A percentile compares a stretch with the other conserved stretches of the same genome.
Evolutionary conservation across 1,140 invertebrate genomes (phyloP).

Genomic region (Paracyclopina nana): DNA sequence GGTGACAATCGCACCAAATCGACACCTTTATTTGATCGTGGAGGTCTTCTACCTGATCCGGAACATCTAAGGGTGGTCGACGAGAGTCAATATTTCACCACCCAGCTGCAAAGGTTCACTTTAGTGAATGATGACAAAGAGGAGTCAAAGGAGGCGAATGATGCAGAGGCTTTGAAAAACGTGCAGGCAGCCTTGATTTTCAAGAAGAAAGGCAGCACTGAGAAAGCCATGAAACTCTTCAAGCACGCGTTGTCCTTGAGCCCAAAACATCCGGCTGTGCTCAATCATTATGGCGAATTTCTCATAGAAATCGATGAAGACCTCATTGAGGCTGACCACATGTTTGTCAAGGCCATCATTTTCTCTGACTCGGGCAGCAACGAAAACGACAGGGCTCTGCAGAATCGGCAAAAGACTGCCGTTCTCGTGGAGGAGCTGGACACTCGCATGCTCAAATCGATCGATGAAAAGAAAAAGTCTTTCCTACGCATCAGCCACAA

Average conservation of each 20-base stretch:
- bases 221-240: slow-evolving; percentile 69
- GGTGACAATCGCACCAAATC: too few species aligned
- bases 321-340: slow-evolving; percentile 67
- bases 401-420: slow-evolving; percentile 58
- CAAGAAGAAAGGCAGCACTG: slow-evolving; percentile 52
- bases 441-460: slow-evolving; percentile 46
- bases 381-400: slow-evolving; percentile 51
- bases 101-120: too few species aligned
- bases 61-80: neutral
- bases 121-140: too few species aligned
- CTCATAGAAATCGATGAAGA: slow-evolving; percentile 66
- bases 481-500: slow-evolving; percentile 57
- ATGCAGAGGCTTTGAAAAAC: slow-evolving; percentile 53
- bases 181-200: slow-evolving; percentile 63
- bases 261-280: slow-evolving; percentile 71
- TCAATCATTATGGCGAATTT: slow-evolving; percentile 84
- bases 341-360: slow-evolving; percentile 59
- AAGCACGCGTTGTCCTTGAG: slow-evolving; percentile 72
- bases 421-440: slow-evolving; percentile 78
- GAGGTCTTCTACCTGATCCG: neutral
- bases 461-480: slow-evolving; percentile 65
- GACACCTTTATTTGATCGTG: too few species aligned
- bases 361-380: slow-evolving; percentile 38
- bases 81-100: neutral
- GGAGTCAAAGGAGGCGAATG: too few species aligned